These are phyloP conservation scores for Drosophila nr. fundita DNA, from an alignment of 2,888 invertebrate genomes.

Conservation along the genomic window DNA sequence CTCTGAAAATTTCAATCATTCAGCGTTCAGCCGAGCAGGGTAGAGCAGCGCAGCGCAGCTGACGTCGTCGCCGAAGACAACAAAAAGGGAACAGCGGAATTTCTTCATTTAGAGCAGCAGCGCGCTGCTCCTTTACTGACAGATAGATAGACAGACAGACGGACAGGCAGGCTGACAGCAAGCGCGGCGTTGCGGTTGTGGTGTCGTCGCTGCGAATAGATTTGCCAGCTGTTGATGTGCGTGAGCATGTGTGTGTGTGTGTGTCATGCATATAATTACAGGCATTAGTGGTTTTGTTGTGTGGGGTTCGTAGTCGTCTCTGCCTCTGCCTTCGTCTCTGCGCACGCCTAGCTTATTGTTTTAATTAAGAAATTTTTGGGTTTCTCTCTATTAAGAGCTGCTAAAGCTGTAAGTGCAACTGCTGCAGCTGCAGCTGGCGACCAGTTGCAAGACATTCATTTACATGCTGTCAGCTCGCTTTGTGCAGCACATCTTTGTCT, in stretches of 20 bases:
- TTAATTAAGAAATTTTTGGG: slow-evolving; percentile 76
- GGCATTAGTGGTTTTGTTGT: slow-evolving; percentile 65
- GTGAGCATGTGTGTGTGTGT: background rate
- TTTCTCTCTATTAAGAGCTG: slow-evolving; percentile 67
- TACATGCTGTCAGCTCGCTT: slow-evolving; percentile 47
- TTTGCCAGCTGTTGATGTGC: slow-evolving; percentile 67
- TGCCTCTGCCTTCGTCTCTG: background rate
- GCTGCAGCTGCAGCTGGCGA: slow-evolving; percentile 25
- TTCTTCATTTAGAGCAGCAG: slow-evolving; percentile 75
- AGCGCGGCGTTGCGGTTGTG: slow-evolving; percentile 69
- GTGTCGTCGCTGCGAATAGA: slow-evolving; percentile 72
- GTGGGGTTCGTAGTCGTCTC: background rate
- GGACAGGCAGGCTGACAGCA: slow-evolving; percentile 13
- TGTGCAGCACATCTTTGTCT: slow-evolving; percentile 22
- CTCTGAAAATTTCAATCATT: slow-evolving; percentile 74
- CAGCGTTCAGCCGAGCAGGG: slow-evolving; percentile 57
- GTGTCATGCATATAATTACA: slow-evolving; percentile 75
- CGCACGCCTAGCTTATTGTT: slow-evolving; percentile 65
- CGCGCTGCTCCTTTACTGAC: slow-evolving; percentile 63
- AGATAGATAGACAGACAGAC: slow-evolving; percentile 21
- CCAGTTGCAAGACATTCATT: slow-evolving; percentile 50
- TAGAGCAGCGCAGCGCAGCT: slow-evolving; percentile 26
- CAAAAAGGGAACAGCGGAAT: slow-evolving; percentile 62
- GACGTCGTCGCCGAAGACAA: slow-evolving; percentile 66
- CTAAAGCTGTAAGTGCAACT: slow-evolving; percentile 31